Percentiles rank a stretch among this genome's conserved stretches.
Conservation (phyloP, 2,113 vertebrate genomes). For the Chroicocephalus ridibundus region DNA sequence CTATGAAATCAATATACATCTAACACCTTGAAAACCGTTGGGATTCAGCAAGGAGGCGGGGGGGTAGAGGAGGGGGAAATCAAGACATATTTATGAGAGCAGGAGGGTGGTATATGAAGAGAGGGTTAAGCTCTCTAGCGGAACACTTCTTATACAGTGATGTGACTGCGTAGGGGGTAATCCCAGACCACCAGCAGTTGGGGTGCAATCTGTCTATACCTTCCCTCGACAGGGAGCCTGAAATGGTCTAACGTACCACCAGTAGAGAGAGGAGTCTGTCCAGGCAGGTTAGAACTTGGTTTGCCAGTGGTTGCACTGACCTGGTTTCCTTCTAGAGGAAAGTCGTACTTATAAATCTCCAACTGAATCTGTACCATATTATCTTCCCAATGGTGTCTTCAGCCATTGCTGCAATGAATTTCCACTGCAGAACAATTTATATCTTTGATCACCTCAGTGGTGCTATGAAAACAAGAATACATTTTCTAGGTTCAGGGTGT, state of each 20-base stretch:
- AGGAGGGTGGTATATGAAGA: not conserved
- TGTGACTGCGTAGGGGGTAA: not conserved
- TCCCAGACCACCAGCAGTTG: not conserved
- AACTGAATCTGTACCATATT: not conserved
- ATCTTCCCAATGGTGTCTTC: not conserved
- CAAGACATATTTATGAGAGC: not conserved
- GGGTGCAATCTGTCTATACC: not conserved
- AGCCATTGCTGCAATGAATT: not conserved
- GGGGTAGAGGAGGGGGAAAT: not conserved
- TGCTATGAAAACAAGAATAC: not conserved
- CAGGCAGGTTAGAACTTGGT: not conserved
- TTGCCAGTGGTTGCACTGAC: not conserved
- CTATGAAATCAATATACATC: not conserved
- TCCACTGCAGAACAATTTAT: not conserved
- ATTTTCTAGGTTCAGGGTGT: not conserved
- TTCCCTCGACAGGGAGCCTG: not conserved
- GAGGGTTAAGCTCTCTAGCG: not conserved
- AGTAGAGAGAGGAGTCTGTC: not conserved
- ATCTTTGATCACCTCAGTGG: not conserved
- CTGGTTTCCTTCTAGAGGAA: not conserved
- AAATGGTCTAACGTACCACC: not conserved
- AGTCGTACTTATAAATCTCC: not conserved
- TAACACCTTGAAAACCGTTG: not conserved
- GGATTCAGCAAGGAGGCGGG: not conserved
- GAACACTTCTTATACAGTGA: not conserved